Conservation (phyloP, 1,140 invertebrate species). For the Drosophila repleta region DNA sequence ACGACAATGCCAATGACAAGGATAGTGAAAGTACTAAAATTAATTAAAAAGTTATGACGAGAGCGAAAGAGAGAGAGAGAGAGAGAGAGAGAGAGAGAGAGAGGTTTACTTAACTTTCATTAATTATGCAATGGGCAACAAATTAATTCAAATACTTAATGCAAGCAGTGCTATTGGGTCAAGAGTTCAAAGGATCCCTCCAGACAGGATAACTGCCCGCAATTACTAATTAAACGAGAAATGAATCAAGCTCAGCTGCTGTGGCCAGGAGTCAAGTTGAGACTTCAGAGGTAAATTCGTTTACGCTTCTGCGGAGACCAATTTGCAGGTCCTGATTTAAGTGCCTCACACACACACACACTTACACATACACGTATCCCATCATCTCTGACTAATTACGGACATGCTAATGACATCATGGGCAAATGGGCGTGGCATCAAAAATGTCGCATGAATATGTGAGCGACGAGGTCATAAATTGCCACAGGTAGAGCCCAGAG, state of each 20-base stretch:
- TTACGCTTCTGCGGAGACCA: constrained; percentile 13
- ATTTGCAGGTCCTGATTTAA: constrained; percentile 29
- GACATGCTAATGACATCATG: constrained; percentile 40
- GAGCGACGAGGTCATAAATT: constrained; percentile 30
- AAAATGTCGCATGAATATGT: constrained; percentile 53
- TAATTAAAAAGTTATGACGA: not conserved
- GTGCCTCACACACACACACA: constrained; percentile 8
- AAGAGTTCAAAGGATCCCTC: constrained; percentile 15
- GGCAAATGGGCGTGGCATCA: constrained; percentile 24
- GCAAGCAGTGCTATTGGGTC: constrained; percentile 28
- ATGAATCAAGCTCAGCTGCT: not conserved
- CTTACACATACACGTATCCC: not conserved
- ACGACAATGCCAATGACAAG: not conserved
- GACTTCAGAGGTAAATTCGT: constrained; percentile 10
- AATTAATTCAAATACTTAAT: constrained; percentile 23
- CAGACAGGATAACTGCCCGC: not conserved
- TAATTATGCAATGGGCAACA: constrained; percentile 4
- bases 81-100: not conserved
- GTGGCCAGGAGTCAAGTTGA: not conserved
- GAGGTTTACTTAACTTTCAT: not conserved
- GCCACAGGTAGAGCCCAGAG: constrained; percentile 2
- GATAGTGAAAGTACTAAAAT: not conserved
- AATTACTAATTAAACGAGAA: constrained; percentile 8
- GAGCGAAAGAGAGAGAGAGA: no score
- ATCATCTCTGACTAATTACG: constrained; percentile 50